Base-by-base conservation (phyloP, 1,140 invertebrate genomes). In the Bombus turneri region DNA sequence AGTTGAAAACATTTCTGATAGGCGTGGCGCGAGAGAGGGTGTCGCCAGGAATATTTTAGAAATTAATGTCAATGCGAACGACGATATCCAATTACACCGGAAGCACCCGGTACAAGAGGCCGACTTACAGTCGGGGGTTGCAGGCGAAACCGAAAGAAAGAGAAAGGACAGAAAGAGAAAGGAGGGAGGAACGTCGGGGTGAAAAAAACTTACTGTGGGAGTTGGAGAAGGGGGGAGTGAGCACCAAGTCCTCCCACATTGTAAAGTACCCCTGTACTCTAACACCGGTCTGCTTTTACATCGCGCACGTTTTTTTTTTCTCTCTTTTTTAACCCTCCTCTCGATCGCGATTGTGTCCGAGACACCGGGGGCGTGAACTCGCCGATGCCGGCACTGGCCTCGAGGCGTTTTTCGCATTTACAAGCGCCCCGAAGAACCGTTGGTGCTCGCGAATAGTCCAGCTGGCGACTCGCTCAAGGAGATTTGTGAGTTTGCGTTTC, bases 61-160 rank as follows among this genome's bases (percentile, higher is more conserved):
- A 94, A 92, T 94, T 94, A 94, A 94, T 93, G 92, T 93, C 92
- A 93, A 93, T 93, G 91, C 90, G 90, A 91, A 83, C 89, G 86
- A 85, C 87, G 81, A 92, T 93, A 93, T 94, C 93, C 91, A 93
- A 91, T 94, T 93, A 93, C 92, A 90, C 93, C 93, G 93, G 93
- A 94, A 94, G 89, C 88, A 73, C 81, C 80, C 86, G 89, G 87
- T 81, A 93, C 91, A 81, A 88, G 87, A 86, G 81, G 75, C 73
- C 83, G 86, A 90, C 88, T 90, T 84, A 64, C 86, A 39, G 74
- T 83, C 82, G 79, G 75, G 77, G 76, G 82, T 83, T 78, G 77
- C 47, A 41, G 79, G 10, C 66, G 37, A 66, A 37, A 37, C 28
- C 31, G 47, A 80, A 75, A 64, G 47, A 53, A 59, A 66, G 77